Conservation (phyloP, 1,140 invertebrate species). For the Drosophila mauritiana region DNA sequence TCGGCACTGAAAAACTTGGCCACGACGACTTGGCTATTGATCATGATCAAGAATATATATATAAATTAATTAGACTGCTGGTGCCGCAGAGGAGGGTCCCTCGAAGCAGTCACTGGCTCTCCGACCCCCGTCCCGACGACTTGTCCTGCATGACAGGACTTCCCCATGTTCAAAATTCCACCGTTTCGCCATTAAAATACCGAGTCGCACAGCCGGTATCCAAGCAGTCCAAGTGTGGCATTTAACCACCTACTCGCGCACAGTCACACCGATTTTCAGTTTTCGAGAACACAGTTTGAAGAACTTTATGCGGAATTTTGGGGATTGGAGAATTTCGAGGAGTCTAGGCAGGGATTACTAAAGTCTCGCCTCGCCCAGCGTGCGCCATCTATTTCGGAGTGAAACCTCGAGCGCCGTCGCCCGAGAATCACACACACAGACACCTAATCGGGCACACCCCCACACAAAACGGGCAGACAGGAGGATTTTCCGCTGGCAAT, state of each 20-base stretch:
- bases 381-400: conserved; percentile 27
- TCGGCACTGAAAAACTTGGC: neutral
- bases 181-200: neutral
- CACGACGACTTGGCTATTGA: too few relatives aligned
- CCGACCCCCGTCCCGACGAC: too few relatives aligned
- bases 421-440: neutral
- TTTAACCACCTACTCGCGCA: neutral
- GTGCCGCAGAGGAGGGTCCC: too few relatives aligned
- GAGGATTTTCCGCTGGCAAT: conserved; percentile 40
- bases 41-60: too few relatives aligned
- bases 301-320: conserved; percentile 4
- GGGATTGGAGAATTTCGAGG: neutral
- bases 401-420: neutral
- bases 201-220: neutral
- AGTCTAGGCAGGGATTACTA: neutral
- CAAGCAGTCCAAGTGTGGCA: neutral
- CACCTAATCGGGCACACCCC: neutral
- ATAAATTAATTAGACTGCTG: too few relatives aligned
- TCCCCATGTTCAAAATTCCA: too few relatives aligned
- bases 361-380: neutral
- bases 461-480: conserved; percentile 1
- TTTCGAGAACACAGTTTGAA: conserved; percentile 19
- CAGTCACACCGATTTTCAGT: conserved; percentile 39
- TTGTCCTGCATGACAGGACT: too few relatives aligned
- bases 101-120: too few relatives aligned